phyloP scores from a whole-genome alignment of 1,140 invertebrate genomes.

The Tetramorium simillimum region DNA sequence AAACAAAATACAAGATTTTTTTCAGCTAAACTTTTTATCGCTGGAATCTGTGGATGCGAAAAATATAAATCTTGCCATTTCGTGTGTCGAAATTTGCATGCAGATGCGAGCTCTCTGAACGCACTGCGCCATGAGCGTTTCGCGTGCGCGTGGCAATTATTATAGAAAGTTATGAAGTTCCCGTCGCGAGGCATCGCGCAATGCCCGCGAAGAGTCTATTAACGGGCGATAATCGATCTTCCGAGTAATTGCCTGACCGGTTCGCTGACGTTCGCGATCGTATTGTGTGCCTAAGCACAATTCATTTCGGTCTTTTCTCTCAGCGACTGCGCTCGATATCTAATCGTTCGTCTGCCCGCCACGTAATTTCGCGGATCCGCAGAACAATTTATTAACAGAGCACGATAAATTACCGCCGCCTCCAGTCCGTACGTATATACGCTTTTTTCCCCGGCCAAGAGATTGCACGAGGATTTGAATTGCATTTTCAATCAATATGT shows the following conservation, averaged over 20 bases:
- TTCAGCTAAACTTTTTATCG: not conserved
- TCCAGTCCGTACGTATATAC: not conserved
- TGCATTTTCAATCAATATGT: not conserved
- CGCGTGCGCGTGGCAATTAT: conserved; percentile 63
- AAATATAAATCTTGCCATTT: not conserved
- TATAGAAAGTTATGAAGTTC: conserved; percentile 63
- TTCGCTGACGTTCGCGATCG: conserved; percentile 60
- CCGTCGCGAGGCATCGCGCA: conserved; percentile 51
- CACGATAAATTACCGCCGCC: conserved; percentile 28
- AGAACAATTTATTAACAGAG: conserved; percentile 38
- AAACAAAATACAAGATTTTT: not conserved
- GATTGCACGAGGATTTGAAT: not conserved
- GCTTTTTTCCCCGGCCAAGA: not conserved
- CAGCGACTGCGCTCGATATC: conserved; percentile 18
- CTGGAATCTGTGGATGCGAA: not conserved
- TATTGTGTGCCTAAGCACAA: conserved; percentile 59
- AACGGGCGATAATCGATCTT: conserved; percentile 69
- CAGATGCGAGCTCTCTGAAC: conserved; percentile 3
- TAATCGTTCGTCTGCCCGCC: conserved; percentile 50
- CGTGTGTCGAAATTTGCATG: not conserved
- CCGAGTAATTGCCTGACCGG: conserved; percentile 69
- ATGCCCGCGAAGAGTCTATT: conserved; percentile 59
- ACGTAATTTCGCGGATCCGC: conserved; percentile 5
- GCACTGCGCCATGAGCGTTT: conserved; percentile 23
- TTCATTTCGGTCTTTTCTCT: conserved; percentile 39